These are phyloP conservation scores for Gouania willdenowi DNA, from an alignment of 2,797 vertebrate genomes.

Conservation along the genomic window DNA sequence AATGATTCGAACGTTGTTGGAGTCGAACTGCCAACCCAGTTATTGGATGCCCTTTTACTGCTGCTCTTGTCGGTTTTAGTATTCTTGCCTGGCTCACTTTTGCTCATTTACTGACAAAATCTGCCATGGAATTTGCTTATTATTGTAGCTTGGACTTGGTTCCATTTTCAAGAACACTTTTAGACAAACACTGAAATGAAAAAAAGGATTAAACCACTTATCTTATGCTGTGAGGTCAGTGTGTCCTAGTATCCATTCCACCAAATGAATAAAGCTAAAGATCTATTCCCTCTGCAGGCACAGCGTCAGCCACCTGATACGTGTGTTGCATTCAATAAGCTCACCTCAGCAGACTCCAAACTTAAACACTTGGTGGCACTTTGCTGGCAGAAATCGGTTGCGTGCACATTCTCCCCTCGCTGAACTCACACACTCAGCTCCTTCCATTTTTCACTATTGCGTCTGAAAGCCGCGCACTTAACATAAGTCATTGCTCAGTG, in stretches of 20 bases:
- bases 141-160: too few relatives aligned
- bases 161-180: conserved; percentile 15
- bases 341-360: conserved; percentile 39
- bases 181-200: background rate
- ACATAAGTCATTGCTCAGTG: too few relatives aligned
- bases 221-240: background rate
- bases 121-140: too few relatives aligned
- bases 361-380: conserved; percentile 50
- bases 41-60: too few relatives aligned
- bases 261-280: background rate
- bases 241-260: background rate
- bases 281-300: conserved; percentile 11
- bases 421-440: conserved; percentile 11
- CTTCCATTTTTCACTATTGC: background rate
- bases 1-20: too few relatives aligned
- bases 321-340: conserved; percentile 20
- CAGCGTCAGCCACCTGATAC: conserved; percentile 22
- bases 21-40: too few relatives aligned
- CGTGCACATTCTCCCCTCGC: conserved; percentile 29
- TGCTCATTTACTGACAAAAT: too few relatives aligned
- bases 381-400: conserved; percentile 38
- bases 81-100: too few relatives aligned
- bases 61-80: too few relatives aligned
- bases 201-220: too few relatives aligned
- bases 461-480: background rate